A percentile compares a stretch with the other conserved stretches of the same genome.
Conservation (phyloP, 2,113 vertebrate species). For the Psammodynastes pulverulentus region DNA sequence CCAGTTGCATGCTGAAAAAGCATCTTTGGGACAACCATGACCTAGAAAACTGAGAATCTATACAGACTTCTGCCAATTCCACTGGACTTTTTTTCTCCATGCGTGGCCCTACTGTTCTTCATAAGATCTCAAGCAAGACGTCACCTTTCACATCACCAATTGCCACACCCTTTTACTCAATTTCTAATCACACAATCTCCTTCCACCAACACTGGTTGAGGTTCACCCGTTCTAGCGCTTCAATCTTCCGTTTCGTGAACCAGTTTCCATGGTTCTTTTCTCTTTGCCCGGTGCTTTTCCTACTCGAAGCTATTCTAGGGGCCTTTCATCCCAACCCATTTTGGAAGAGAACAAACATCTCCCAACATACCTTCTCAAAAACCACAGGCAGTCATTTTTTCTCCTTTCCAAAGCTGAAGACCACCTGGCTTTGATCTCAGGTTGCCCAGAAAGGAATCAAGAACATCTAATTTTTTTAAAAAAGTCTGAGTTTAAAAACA, state of each 20-base stretch:
- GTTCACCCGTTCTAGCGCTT: background rate
- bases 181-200: background rate
- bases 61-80: background rate
- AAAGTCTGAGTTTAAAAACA: background rate
- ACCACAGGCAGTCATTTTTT: background rate
- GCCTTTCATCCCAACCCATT: background rate
- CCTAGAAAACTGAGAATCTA: too few relatives aligned
- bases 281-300: background rate
- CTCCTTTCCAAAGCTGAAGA: background rate
- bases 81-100: background rate
- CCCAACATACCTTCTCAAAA: background rate
- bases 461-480: background rate
- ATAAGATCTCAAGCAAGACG: background rate
- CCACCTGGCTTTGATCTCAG: slow-evolving; percentile 17
- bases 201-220: background rate
- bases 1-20: too few relatives aligned
- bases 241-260: background rate
- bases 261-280: background rate
- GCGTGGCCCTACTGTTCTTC: background rate
- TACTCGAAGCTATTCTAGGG: background rate
- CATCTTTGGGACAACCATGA: too few relatives aligned
- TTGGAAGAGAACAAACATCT: background rate
- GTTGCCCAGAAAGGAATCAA: fast-evolving
- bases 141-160: background rate
- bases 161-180: background rate